Evolutionary conservation across 1,140 invertebrate genomes (phyloP).

Genomic region (Andricus grossulariae): DNA sequence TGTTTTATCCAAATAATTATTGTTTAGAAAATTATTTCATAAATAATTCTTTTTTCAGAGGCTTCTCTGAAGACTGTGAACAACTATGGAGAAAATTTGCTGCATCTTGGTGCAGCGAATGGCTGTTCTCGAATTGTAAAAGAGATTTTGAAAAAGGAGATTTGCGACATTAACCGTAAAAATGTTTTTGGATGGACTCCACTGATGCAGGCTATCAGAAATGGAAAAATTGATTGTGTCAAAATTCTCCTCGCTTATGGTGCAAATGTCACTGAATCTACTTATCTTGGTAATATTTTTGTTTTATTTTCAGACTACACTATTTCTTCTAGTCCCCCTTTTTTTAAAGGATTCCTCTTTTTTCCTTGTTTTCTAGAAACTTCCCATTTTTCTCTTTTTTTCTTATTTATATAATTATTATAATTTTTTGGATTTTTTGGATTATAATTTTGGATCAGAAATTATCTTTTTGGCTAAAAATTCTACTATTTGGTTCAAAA

Average conservation of each 20-base stretch:
- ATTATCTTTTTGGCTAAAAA: too few relatives aligned
- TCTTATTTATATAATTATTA: too few relatives aligned
- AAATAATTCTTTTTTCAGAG: conserved; percentile 48
- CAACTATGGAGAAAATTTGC: conserved; percentile 66
- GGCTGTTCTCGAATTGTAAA: conserved; percentile 58
- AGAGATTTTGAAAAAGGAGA: conserved; percentile 59
- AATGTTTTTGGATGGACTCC: conserved; percentile 77
- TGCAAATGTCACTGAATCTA: conserved; percentile 68
- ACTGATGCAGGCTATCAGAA: conserved; percentile 75
- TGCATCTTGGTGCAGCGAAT: conserved; percentile 68
- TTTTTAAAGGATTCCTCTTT: too few relatives aligned
- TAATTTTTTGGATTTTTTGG: too few relatives aligned
- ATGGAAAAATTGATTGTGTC: conserved; percentile 69
- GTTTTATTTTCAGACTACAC: too few relatives aligned
- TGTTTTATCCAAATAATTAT: too few relatives aligned
- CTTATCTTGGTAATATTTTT: conserved; percentile 70
- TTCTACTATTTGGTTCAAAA: too few relatives aligned
- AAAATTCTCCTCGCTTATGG: conserved; percentile 68
- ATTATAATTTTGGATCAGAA: too few relatives aligned
- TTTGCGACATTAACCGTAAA: conserved; percentile 60
- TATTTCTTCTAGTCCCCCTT: too few relatives aligned
- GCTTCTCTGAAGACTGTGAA: conserved; percentile 67
- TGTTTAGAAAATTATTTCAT: background rate
- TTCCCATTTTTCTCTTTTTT: too few relatives aligned
- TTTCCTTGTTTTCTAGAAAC: too few relatives aligned